Evolutionary conservation across 2,888 invertebrate species (phyloP), one percentile per base, ranked within the genome.

Genomic region (Carcina quercana): DNA sequence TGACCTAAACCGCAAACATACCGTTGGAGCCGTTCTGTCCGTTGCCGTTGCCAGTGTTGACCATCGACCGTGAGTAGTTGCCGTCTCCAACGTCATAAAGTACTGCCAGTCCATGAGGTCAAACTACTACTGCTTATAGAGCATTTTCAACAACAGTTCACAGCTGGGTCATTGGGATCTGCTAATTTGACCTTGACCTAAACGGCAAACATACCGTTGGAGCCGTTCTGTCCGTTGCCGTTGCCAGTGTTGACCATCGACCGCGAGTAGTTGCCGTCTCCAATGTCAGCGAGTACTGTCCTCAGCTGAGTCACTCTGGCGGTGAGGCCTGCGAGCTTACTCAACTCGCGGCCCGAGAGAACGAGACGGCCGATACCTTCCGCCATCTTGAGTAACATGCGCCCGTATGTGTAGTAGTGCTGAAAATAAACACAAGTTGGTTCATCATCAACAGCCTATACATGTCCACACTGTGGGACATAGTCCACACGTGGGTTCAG

Each of bases 321-420:
- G 3, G 98, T 98, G 56, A 97, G 96, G 0, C 97, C 98, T 14
- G 98, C 96, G 38, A 98, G 78, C 43, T 96, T 88, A 8, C 97
- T 96, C 78, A 99, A 86, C 71, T 99, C 98, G 32, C 98, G 87
- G 0, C 98, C 98, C 1, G 98, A 98, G 43, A 98, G 82, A 2
- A 98, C 96, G 27, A 98, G 85, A 22, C 98, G 88, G 0, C 98
- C 98, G 53, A 98, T 96, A 2, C 98, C 98, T 73, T 98, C 97
- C 2, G 98, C 98, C 83, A 99, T 87, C 61, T 97, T 97, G 5
- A 97, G 91, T 59, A 97, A 76, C 96, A 97, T 97, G 21, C 98
- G 88, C 0, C 98, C 99, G 78, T 95, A 97, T 11, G 96, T 95
- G 78, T 99, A 99, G 70, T 99, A 99, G 48, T 92, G 90, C 91